These are phyloP conservation scores for Turnix velox DNA, from an alignment of 2,113 vertebrate genomes.

Conservation along the genomic window DNA sequence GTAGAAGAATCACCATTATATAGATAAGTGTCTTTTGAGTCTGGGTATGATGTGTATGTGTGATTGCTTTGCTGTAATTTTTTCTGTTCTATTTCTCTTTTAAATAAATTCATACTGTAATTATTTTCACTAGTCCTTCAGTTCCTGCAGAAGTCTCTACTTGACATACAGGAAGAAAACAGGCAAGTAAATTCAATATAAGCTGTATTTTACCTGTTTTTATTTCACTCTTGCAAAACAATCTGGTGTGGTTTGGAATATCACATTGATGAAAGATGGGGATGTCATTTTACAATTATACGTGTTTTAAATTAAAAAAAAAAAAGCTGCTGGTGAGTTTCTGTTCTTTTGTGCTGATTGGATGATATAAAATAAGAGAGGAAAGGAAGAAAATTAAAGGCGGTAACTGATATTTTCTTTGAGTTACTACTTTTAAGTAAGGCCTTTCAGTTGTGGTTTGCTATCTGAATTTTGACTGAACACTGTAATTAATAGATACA, in stretches of 20 bases:
- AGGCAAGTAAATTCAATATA: conserved; percentile 72
- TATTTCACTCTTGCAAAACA: background rate
- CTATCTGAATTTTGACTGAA: background rate
- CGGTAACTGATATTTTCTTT: background rate
- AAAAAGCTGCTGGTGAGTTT: background rate
- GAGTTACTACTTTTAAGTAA: background rate
- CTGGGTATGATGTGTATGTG: background rate
- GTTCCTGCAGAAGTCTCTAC: conserved; percentile 82
- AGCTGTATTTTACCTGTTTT: background rate
- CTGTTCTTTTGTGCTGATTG: background rate
- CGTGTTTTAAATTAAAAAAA: background rate
- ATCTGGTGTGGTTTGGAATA: background rate
- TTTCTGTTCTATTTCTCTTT: background rate
- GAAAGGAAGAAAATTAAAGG: background rate
- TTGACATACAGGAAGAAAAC: conserved; percentile 82
- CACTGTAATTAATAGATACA: background rate
- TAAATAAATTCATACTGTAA: background rate
- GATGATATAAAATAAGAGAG: background rate
- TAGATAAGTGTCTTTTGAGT: background rate
- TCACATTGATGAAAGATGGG: background rate
- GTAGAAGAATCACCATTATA: background rate
- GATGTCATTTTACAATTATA: background rate
- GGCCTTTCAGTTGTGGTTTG: background rate
- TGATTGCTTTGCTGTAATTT: background rate
- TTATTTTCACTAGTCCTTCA: conserved; percentile 77